Evolutionary conservation across 1,140 invertebrate species (phyloP).

Genomic region (Macrotrachela quadricornifera): DNA sequence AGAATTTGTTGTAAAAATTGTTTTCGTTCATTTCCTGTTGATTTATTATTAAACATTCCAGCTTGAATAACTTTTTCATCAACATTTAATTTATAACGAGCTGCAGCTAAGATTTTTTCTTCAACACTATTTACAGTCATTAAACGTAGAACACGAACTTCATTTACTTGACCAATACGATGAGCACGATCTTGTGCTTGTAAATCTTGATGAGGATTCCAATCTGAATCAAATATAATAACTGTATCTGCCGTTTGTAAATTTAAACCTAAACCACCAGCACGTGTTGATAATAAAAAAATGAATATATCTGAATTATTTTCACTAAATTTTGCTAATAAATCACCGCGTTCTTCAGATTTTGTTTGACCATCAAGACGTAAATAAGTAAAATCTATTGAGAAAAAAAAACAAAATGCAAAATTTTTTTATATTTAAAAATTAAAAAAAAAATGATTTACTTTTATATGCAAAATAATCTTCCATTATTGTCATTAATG

Average conservation of each 20-base stretch:
- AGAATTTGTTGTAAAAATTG: slow-evolving; percentile 82
- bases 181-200: slow-evolving; percentile 97
- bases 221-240: slow-evolving; percentile 95
- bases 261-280: slow-evolving; percentile 88
- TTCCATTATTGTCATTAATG: slow-evolving; percentile 89
- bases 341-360: slow-evolving; percentile 78
- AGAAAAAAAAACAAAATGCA: too few species aligned
- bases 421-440: too few species aligned
- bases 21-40: slow-evolving; percentile 74
- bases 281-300: slow-evolving; percentile 81
- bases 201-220: slow-evolving; percentile 97
- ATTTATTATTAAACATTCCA: slow-evolving; percentile 98
- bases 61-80: slow-evolving; percentile 98
- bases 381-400: slow-evolving; percentile 31
- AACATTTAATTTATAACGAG: slow-evolving; percentile 70
- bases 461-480: slow-evolving; percentile 7
- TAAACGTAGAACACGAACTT: slow-evolving; percentile 77
- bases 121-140: slow-evolving; percentile 98
- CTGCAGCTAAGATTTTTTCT: slow-evolving; percentile 81
- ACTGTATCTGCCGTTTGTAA: slow-evolving; percentile 93
- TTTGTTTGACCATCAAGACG: slow-evolving; percentile 84
- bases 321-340: slow-evolving; percentile 75
- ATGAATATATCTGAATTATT: slow-evolving; percentile 73
- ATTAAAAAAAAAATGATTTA: too few species aligned
- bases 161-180: slow-evolving; percentile 92